phyloP scores from a whole-genome alignment of 2,113 vertebrate genomes.

The Percina caprodes region DNA sequence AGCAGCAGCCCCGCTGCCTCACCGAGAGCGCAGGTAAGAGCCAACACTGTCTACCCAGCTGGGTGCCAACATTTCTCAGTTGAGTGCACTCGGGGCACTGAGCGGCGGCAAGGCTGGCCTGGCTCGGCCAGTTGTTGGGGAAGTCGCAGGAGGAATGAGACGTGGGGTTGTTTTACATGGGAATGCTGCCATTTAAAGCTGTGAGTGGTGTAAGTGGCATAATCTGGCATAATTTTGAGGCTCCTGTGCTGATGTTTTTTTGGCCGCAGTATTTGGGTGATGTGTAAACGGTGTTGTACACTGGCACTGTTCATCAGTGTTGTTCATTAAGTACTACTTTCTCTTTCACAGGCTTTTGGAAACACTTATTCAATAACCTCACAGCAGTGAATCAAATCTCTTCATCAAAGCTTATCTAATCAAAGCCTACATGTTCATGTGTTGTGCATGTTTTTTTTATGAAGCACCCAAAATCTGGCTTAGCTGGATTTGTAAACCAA shows the following conservation, averaged over 20 bases:
- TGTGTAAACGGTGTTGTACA: neutral
- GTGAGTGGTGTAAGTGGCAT: neutral
- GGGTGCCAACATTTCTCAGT: constrained; percentile 13
- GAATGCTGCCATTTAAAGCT: constrained; percentile 10
- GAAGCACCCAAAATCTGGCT: constrained; percentile 69
- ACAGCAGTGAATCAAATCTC: constrained; percentile 47
- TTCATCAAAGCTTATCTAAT: constrained; percentile 72
- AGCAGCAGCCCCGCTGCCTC: constrained; percentile 86
- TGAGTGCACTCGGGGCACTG: neutral
- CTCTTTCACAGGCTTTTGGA: constrained; percentile 28
- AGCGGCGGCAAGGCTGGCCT: neutral
- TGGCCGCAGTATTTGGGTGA: constrained; percentile 9
- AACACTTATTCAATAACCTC: constrained; percentile 44
- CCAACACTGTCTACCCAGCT: neutral
- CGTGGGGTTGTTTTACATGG: constrained; percentile 11
- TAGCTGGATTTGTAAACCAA: constrained; percentile 75
- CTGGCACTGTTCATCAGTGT: neutral
- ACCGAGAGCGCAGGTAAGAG: constrained; percentile 91
- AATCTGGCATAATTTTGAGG: neutral
- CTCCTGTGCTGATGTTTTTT: neutral
- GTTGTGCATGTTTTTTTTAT: constrained; percentile 40
- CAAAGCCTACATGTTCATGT: constrained; percentile 68
- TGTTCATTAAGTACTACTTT: constrained; percentile 9
- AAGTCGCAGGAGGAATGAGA: neutral
- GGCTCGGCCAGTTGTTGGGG: constrained; percentile 4